These are phyloP conservation scores for Bettongia penicillata DNA, from an alignment of 2,113 vertebrate genomes.

Conservation along the genomic window DNA sequence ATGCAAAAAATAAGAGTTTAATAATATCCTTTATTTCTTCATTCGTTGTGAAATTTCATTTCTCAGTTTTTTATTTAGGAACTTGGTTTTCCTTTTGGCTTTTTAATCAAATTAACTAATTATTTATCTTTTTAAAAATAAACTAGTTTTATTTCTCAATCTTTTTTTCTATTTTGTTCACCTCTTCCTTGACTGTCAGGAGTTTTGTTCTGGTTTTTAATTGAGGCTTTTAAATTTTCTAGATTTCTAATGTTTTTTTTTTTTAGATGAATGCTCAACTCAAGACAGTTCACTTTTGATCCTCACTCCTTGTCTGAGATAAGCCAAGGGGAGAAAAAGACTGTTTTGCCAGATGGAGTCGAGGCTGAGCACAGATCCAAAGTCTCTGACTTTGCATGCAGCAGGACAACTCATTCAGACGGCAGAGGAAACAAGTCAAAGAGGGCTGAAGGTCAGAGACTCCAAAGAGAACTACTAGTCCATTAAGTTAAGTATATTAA, in stretches of 20 bases:
- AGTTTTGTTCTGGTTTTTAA: not conserved
- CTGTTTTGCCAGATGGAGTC: conserved; percentile 28
- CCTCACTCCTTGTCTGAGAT: conserved; percentile 26
- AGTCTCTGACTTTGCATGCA: not conserved
- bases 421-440: not conserved
- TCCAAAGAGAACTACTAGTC: not conserved
- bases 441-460: not conserved
- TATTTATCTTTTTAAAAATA: not conserved
- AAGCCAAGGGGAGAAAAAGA: conserved; percentile 15
- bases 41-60: not conserved
- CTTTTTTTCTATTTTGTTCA: not conserved
- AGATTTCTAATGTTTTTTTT: not conserved
- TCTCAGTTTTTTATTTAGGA: not conserved
- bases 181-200: not conserved
- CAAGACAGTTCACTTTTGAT: conserved; percentile 59
- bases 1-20: not conserved
- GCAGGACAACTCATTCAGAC: conserved; percentile 22
- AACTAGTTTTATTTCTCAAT: not conserved
- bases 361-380: conserved; percentile 19
- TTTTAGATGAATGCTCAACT: not conserved
- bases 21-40: not conserved
- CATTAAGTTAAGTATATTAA: not conserved
- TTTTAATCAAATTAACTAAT: not conserved
- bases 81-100: not conserved
- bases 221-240: not conserved